Percentiles rank a stretch among this genome's conserved stretches.
These are phyloP conservation scores for Platichthys flesus DNA, from an alignment of 2,113 vertebrate species.

Conservation along the genomic window DNA sequence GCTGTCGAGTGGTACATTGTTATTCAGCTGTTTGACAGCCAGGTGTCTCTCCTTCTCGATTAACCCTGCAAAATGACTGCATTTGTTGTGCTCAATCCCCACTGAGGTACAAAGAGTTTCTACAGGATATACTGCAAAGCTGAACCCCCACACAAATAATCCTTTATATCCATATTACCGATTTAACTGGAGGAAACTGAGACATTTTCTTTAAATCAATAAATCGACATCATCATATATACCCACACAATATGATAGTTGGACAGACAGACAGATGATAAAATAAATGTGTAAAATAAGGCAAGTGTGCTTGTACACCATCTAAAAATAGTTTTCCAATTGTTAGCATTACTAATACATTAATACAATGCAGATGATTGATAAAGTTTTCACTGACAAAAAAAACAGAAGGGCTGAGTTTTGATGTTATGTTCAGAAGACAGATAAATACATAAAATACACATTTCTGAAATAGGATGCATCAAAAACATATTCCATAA, in stretches of 20 bases:
- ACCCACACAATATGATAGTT: background rate
- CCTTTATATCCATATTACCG: slow-evolving; percentile 22
- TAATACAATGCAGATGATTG: slow-evolving; percentile 10
- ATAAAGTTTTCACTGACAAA: slow-evolving; percentile 27
- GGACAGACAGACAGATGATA: slow-evolving; percentile 3
- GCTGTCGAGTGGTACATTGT: slow-evolving; percentile 66
- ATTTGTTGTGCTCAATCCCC: slow-evolving; percentile 46
- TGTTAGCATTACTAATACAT: background rate
- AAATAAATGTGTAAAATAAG: slow-evolving; percentile 22
- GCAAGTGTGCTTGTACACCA: slow-evolving; percentile 47
- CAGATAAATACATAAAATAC: slow-evolving; percentile 16
- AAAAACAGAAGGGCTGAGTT: background rate
- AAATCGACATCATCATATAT: background rate
- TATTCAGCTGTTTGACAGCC: slow-evolving; percentile 77
- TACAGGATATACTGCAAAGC: slow-evolving; percentile 46
- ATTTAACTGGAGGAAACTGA: slow-evolving; percentile 15
- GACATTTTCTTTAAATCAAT: slow-evolving; percentile 21
- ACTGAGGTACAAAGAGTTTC: slow-evolving; percentile 59
- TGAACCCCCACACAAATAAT: slow-evolving; percentile 27
- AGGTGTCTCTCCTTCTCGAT: slow-evolving; percentile 52
- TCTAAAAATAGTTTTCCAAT: background rate
- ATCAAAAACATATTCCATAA: slow-evolving; percentile 25
- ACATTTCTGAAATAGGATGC: slow-evolving; percentile 22
- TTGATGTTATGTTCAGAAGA: slow-evolving; percentile 10
- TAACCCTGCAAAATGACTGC: slow-evolving; percentile 53